phyloP scores from a whole-genome alignment of 2,888 invertebrate species.

The Pristionchus exspectatus region DNA sequence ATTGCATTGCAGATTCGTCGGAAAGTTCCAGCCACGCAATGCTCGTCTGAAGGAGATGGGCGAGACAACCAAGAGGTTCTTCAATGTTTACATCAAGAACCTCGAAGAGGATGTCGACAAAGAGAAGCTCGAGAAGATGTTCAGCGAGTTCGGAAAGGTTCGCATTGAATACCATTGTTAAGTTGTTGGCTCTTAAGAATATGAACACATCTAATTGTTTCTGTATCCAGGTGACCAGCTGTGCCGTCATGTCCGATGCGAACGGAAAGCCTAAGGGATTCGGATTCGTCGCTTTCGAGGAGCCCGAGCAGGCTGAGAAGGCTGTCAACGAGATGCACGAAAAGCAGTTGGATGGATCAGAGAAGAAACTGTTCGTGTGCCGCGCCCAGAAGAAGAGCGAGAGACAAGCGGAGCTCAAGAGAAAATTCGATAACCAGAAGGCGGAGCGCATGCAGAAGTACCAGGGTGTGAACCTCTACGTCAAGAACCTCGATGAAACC shows the following conservation, averaged over 20 bases:
- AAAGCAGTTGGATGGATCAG: slow-evolving; percentile 81
- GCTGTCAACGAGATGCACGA: slow-evolving; percentile 94
- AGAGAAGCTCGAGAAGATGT: slow-evolving; percentile 94
- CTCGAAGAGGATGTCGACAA: slow-evolving; percentile 95
- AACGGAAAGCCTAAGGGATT: slow-evolving; percentile 87
- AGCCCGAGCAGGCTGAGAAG: slow-evolving; percentile 94
- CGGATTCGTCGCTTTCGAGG: slow-evolving; percentile 98
- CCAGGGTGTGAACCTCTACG: slow-evolving; percentile 96
- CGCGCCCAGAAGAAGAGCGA: slow-evolving; percentile 99
- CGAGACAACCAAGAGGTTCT: slow-evolving; percentile 92
- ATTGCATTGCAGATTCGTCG: slow-evolving; percentile 86
- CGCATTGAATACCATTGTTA: neutral
- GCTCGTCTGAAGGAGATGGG: slow-evolving; percentile 98
- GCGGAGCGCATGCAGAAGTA: slow-evolving; percentile 79
- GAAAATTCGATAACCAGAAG: slow-evolving; percentile 95
- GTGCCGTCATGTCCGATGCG: slow-evolving; percentile 69
- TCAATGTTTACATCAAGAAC: slow-evolving; percentile 98
- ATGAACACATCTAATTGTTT: neutral
- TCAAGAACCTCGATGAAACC: slow-evolving; percentile 97
- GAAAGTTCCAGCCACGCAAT: slow-evolving; percentile 96
- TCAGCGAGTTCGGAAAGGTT: slow-evolving; percentile 83
- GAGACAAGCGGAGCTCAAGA: slow-evolving; percentile 94
- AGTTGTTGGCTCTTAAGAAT: neutral
- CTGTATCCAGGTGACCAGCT: slow-evolving; percentile 66
- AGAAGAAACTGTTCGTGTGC: slow-evolving; percentile 88